phyloP scores from a whole-genome alignment of 2,113 vertebrate genomes.

The Chunga burmeisteri region DNA sequence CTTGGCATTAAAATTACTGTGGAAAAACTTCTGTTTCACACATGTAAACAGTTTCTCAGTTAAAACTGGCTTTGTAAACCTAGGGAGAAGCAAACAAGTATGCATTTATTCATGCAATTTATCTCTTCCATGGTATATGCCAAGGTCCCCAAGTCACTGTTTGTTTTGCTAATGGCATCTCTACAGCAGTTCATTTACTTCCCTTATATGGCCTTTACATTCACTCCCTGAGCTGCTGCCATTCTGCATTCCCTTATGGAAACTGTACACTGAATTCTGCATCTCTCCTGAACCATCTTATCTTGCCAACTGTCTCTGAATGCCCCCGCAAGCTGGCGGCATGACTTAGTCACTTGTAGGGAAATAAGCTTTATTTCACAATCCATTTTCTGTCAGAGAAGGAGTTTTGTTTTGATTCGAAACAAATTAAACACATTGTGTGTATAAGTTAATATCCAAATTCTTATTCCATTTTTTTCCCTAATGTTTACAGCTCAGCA shows the following conservation, averaged over 20 bases:
- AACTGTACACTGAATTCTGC: background rate
- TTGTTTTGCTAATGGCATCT: slow-evolving; percentile 44
- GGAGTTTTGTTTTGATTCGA: slow-evolving; percentile 13
- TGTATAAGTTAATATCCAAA: slow-evolving; percentile 2
- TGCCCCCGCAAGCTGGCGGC: slow-evolving; percentile 3
- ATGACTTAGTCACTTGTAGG: background rate
- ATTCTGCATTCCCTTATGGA: slow-evolving; percentile 14
- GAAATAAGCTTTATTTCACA: slow-evolving; percentile 11
- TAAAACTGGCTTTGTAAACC: slow-evolving; percentile 19
- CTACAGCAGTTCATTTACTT: slow-evolving; percentile 39
- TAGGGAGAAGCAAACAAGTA: background rate
- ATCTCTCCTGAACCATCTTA: slow-evolving; percentile 25
- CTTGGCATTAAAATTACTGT: slow-evolving; percentile 3
- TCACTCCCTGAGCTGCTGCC: slow-evolving; percentile 26
- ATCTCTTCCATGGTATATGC: slow-evolving; percentile 28
- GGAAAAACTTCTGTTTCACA: slow-evolving; percentile 33
- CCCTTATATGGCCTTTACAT: slow-evolving; percentile 56
- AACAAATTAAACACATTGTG: slow-evolving; percentile 9
- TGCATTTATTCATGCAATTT: slow-evolving; percentile 42
- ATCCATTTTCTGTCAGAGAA: background rate
- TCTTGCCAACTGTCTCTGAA: slow-evolving; percentile 9
- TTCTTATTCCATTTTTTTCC: background rate
- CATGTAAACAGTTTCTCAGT: slow-evolving; percentile 2
- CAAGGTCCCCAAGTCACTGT: slow-evolving; percentile 35
- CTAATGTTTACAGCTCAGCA: background rate